Evolutionary conservation across 2,888 invertebrate species (phyloP).

Genomic region (Deroplatys truncata): DNA sequence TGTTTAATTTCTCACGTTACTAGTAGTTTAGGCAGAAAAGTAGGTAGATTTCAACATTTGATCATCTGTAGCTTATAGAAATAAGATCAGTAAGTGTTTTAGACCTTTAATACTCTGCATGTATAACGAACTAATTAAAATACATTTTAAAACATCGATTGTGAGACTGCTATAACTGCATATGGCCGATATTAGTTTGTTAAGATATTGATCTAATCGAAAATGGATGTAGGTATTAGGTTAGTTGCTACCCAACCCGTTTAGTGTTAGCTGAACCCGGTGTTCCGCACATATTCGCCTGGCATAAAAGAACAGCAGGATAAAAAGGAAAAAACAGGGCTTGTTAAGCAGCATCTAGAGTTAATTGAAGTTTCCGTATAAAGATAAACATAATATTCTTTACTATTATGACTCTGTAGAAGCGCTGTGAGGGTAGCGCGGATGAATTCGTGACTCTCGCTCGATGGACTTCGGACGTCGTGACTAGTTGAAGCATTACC

Average conservation of each 20-base stretch:
- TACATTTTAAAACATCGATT: no score
- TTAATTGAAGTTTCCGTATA: conserved; percentile 29
- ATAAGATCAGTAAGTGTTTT: no score
- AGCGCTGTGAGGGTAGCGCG: not conserved
- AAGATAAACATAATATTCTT: conserved; percentile 21
- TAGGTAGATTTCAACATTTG: no score
- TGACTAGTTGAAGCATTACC: conserved; percentile 7
- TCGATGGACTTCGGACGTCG: conserved; percentile 4
- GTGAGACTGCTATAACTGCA: no score
- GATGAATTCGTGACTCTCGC: conserved; percentile 21
- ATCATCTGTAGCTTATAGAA: no score
- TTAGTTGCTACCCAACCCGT: not conserved
- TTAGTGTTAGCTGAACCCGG: not conserved
- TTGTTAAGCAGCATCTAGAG: conserved; percentile 17
- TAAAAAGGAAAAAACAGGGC: not conserved
- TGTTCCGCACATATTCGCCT: not conserved
- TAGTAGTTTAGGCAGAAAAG: no score
- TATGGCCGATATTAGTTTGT: no score
- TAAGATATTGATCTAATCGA: not conserved
- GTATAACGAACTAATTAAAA: no score
- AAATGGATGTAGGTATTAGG: no score
- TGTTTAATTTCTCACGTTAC: no score
- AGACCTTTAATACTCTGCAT: no score
- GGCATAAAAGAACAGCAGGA: not conserved
- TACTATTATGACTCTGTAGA: not conserved